Percentiles rank a stretch among this genome's conserved stretches.
phyloP scores from a whole-genome alignment of 1,140 invertebrate genomes.

The Octopus bimaculoides region DNA sequence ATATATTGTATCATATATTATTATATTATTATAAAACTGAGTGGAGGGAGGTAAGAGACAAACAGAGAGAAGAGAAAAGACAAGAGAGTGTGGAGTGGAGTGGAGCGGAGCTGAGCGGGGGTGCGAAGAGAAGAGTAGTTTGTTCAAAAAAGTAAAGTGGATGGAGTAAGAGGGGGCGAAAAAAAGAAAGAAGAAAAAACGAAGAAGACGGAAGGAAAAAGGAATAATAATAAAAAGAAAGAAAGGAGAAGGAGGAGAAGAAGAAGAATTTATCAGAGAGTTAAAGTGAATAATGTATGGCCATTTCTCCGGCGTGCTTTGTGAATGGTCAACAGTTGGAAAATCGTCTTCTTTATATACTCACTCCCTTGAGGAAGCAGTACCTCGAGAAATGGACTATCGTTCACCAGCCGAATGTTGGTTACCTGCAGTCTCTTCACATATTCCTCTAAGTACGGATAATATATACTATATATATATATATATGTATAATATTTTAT shows the following conservation, averaged over 20 bases:
- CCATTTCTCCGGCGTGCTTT: background rate
- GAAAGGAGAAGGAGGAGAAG: background rate
- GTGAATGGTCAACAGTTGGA: conserved; percentile 4
- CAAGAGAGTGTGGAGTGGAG: background rate
- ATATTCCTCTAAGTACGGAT: too few relatives aligned
- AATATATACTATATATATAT: too few relatives aligned
- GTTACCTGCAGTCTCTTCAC: background rate
- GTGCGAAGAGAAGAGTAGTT: background rate
- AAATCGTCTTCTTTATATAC: background rate
- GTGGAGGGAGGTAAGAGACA: background rate
- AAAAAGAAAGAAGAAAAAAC: background rate
- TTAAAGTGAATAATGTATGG: background rate
- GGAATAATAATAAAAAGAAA: background rate
- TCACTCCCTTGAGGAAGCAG: background rate
- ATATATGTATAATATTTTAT: too few relatives aligned
- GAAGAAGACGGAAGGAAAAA: background rate
- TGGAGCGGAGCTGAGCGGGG: background rate
- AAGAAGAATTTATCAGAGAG: background rate
- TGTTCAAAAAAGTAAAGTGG: background rate
- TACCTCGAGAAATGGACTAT: background rate
- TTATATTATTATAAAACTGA: too few relatives aligned
- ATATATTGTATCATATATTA: too few relatives aligned
- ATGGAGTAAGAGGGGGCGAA: background rate
- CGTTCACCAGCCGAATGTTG: background rate
- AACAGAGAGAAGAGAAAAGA: background rate